phyloP scores from a whole-genome alignment of 2,888 invertebrate species.

The Cerastis rubricosa region DNA sequence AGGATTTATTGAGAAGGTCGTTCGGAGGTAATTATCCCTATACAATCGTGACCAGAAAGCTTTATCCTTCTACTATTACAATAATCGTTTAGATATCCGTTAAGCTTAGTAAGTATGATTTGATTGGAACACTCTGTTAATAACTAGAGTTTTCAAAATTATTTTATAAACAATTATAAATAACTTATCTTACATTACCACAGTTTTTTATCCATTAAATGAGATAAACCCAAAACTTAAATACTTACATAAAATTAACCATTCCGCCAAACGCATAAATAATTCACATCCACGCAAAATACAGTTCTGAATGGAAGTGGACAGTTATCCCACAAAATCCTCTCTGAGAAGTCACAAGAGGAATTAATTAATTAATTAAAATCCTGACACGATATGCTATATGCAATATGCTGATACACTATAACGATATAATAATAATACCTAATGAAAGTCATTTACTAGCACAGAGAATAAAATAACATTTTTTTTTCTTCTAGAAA shows the following conservation, averaged over 20 bases:
- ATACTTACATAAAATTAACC: not conserved
- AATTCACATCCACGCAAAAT: slow-evolving; percentile 19
- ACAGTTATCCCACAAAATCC: slow-evolving; percentile 54
- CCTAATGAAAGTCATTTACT: no score
- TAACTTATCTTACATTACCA: not conserved
- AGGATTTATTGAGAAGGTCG: slow-evolving; percentile 65
- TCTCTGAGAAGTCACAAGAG: slow-evolving; percentile 40
- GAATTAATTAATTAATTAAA: no score
- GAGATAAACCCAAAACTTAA: not conserved
- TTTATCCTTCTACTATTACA: slow-evolving; percentile 39
- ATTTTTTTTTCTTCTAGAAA: no score
- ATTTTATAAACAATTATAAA: not conserved
- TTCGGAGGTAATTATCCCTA: slow-evolving; percentile 59
- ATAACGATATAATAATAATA: no score
- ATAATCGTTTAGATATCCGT: slow-evolving; percentile 27
- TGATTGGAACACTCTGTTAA: slow-evolving; percentile 9
- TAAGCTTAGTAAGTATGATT: slow-evolving; percentile 15
- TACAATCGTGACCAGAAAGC: slow-evolving; percentile 65
- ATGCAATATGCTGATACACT: no score
- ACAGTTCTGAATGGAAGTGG: slow-evolving; percentile 32
- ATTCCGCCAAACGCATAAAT: slow-evolving; percentile 8
- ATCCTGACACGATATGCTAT: slow-evolving; percentile 39
- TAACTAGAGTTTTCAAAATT: not conserved
- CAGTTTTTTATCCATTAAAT: not conserved
- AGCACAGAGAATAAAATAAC: no score